phyloP scores from a whole-genome alignment of 2,888 invertebrate species.

The Nemapogon koenigi region DNA sequence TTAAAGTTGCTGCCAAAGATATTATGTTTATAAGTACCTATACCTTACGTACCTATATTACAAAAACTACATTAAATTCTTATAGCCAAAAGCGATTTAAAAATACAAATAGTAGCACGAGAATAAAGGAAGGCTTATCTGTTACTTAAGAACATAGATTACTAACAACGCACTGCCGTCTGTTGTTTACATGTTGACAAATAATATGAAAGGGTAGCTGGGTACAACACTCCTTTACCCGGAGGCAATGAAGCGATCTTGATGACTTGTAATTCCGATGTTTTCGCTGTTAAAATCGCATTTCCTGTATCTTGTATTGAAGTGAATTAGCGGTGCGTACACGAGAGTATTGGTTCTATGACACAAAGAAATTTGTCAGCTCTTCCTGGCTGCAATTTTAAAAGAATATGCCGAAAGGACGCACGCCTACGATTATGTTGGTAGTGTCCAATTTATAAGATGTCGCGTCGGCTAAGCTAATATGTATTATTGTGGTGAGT shows the following conservation, averaged over 20 bases:
- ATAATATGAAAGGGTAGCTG: conserved; percentile 42
- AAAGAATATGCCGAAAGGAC: conserved; percentile 4
- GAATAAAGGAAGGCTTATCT: no score
- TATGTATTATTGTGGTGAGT: no score
- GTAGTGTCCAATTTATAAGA: conserved; percentile 15
- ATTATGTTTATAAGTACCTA: no score
- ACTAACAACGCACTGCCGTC: no score
- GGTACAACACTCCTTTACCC: conserved; percentile 54
- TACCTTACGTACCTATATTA: no score
- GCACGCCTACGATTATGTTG: background rate
- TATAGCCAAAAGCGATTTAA: no score
- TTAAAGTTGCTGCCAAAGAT: no score
- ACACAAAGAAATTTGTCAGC: conserved; percentile 7
- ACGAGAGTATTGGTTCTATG: conserved; percentile 33
- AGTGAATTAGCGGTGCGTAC: conserved; percentile 40
- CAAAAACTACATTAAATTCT: no score
- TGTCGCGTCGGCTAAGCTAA: conserved; percentile 30
- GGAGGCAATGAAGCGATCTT: conserved; percentile 49
- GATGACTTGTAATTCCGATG: conserved; percentile 60
- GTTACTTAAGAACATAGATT: no score
- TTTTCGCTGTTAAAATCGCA: conserved; percentile 62
- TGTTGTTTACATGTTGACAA: no score
- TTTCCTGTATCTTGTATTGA: conserved; percentile 56
- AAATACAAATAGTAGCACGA: no score
- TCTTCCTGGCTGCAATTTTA: conserved; percentile 3